Percentiles rank a stretch among this genome's conserved stretches.
Evolutionary conservation across 2,113 vertebrate genomes (phyloP).

Genomic region (Symphodus melops): DNA sequence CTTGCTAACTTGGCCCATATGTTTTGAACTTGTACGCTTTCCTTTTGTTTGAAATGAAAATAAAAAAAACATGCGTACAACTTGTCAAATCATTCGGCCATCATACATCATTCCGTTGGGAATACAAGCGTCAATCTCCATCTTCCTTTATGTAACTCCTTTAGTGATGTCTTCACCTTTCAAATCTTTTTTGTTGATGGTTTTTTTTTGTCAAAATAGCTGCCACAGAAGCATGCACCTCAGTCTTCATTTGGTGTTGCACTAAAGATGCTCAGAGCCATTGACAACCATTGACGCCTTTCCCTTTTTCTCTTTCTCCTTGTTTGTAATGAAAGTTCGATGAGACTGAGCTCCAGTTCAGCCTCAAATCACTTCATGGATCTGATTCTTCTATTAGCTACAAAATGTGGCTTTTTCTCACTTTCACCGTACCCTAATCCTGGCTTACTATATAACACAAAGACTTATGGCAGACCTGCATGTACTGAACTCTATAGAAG

Average conservation of each 20-base stretch:
- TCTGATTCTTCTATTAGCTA: constrained; percentile 42
- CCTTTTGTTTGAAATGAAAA: too few relatives aligned
- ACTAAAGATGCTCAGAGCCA: constrained; percentile 20
- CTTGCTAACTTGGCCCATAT: too few relatives aligned
- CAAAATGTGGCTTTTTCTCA: constrained; percentile 49
- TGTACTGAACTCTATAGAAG: constrained; percentile 6
- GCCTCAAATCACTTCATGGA: constrained; percentile 52
- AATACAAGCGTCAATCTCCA: background rate
- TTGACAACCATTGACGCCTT: constrained; percentile 26
- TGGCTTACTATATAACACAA: constrained; percentile 45
- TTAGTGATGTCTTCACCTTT: background rate
- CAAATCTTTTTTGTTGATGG: too few relatives aligned
- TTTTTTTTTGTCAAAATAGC: constrained; percentile 22
- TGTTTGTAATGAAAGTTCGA: constrained; percentile 52
- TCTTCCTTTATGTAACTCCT: background rate
- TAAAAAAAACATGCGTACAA: too few relatives aligned
- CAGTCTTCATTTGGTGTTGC: background rate
- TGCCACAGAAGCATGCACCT: constrained; percentile 6
- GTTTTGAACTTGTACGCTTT: too few relatives aligned
- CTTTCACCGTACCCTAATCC: constrained; percentile 46
- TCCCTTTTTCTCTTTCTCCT: constrained; percentile 23
- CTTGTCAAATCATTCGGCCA: too few relatives aligned
- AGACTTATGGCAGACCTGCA: constrained; percentile 48
- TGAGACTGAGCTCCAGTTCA: constrained; percentile 28
- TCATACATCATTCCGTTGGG: too few relatives aligned